These are phyloP conservation scores for Bufo bufo DNA, from an alignment of 2,113 vertebrate species.

Conservation along the genomic window DNA sequence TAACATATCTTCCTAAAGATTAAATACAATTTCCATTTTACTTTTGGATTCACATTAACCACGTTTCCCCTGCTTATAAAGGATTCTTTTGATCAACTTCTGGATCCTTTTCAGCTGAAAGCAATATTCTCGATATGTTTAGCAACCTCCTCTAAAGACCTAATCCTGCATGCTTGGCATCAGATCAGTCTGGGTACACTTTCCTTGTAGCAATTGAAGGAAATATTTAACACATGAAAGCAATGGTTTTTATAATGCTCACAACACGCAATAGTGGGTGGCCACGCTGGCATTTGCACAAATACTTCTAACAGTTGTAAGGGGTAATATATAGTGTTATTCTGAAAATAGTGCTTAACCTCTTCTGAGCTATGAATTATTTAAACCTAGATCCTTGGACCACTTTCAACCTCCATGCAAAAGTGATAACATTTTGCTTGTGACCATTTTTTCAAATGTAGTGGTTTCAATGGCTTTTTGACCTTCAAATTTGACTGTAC, in stretches of 20 bases:
- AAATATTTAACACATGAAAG: slow-evolving; percentile 70
- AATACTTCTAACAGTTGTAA: slow-evolving; percentile 67
- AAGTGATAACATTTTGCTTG: neutral
- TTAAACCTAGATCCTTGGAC: neutral
- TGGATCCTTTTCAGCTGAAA: slow-evolving; percentile 67
- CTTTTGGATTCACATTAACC: slow-evolving; percentile 55
- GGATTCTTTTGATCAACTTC: slow-evolving; percentile 61
- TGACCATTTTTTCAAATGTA: neutral
- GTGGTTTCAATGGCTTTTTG: neutral
- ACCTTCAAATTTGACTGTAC: no score
- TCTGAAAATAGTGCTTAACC: neutral
- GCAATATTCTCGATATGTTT: slow-evolving; percentile 69
- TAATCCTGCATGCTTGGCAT: slow-evolving; percentile 69
- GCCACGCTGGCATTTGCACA: slow-evolving; percentile 65
- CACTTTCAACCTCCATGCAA: neutral
- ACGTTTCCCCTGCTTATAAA: slow-evolving; percentile 59
- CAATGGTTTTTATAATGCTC: slow-evolving; percentile 64
- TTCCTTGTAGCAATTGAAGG: slow-evolving; percentile 69
- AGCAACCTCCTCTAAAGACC: slow-evolving; percentile 65
- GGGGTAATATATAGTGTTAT: slow-evolving; percentile 64
- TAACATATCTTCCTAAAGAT: slow-evolving; percentile 53
- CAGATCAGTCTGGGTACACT: slow-evolving; percentile 71
- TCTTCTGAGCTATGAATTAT: slow-evolving; percentile 37
- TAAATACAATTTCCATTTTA: slow-evolving; percentile 27
- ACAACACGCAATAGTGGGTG: slow-evolving; percentile 74